These are phyloP conservation scores for Aphidius colemani DNA, from an alignment of 2,888 invertebrate genomes.

Conservation along the genomic window DNA sequence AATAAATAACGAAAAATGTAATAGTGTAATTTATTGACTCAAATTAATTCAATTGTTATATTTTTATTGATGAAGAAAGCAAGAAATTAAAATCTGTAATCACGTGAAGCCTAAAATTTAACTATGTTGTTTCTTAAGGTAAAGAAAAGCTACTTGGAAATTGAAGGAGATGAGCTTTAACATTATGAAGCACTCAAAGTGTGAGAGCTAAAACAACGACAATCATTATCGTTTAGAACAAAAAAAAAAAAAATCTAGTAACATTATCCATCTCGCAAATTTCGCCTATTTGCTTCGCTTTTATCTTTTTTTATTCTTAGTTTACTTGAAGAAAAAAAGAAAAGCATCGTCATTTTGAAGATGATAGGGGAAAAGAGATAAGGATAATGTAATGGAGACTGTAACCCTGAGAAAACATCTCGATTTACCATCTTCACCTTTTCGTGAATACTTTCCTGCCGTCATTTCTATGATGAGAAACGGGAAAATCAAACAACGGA, in stretches of 20 bases:
- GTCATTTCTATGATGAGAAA: background rate
- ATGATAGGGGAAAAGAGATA: conserved; percentile 1
- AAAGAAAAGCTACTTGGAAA: background rate
- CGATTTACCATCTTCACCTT: conserved; percentile 13
- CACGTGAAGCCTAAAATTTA: background rate
- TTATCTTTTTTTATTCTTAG: background rate
- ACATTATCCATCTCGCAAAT: conserved; percentile 9
- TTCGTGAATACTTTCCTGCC: background rate
- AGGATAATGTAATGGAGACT: conserved; percentile 20
- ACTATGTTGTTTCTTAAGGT: background rate
- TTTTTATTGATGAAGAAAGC: background rate
- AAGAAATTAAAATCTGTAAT: background rate
- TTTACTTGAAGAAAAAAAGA: conserved; percentile 5
- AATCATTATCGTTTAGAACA: conserved; percentile 3
- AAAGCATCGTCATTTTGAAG: conserved; percentile 1
- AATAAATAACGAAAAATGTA: background rate
- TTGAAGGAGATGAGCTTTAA: conserved; percentile 14
- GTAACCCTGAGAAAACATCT: conserved; percentile 9
- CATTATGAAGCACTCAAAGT: conserved; percentile 10
- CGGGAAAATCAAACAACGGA: background rate
- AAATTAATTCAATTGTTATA: background rate
- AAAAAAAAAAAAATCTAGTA: background rate
- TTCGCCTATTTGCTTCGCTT: background rate
- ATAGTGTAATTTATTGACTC: background rate
- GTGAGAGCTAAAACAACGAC: conserved; percentile 2